A percentile compares a stretch with the other conserved stretches of the same genome.
Conservation (phyloP, 2,113 vertebrate genomes). For the Coracopsis vasa region DNA sequence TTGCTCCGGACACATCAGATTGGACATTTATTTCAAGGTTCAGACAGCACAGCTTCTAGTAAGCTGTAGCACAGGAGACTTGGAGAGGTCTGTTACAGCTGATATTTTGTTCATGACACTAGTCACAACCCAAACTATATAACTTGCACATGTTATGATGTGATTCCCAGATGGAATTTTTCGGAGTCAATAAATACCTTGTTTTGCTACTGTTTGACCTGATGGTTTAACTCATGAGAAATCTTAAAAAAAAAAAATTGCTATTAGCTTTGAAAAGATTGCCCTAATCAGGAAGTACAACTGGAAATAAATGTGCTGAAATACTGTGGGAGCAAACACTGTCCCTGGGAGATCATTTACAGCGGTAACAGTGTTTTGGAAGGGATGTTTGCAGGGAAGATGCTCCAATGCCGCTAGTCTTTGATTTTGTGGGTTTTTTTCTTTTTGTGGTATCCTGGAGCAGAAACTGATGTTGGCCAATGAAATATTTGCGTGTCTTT, state of each 20-base stretch:
- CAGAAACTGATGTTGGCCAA: not conserved
- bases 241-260: not conserved
- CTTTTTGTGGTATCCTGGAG: not conserved
- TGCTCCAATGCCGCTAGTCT: rapidly evolving
- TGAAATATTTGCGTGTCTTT: not conserved
- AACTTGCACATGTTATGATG: not conserved
- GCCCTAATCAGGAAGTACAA: not conserved
- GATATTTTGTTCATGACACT: not conserved
- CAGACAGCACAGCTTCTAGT: not conserved
- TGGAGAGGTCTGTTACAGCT: not conserved
- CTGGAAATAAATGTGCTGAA: not conserved
- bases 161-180: not conserved
- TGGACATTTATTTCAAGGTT: not conserved
- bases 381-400: not conserved
- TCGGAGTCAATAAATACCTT: not conserved
- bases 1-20: not conserved
- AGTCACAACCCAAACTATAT: not conserved
- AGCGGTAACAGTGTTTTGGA: not conserved
- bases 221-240: not conserved
- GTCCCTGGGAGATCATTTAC: not conserved
- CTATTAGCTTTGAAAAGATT: not conserved
- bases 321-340: not conserved
- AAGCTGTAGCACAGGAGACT: not conserved
- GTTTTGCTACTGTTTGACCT: not conserved
- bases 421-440: not conserved